A percentile compares a stretch with the other conserved stretches of the same genome.
Conservation (phyloP, 2,113 vertebrate genomes). For the Tupaia chinensis region DNA sequence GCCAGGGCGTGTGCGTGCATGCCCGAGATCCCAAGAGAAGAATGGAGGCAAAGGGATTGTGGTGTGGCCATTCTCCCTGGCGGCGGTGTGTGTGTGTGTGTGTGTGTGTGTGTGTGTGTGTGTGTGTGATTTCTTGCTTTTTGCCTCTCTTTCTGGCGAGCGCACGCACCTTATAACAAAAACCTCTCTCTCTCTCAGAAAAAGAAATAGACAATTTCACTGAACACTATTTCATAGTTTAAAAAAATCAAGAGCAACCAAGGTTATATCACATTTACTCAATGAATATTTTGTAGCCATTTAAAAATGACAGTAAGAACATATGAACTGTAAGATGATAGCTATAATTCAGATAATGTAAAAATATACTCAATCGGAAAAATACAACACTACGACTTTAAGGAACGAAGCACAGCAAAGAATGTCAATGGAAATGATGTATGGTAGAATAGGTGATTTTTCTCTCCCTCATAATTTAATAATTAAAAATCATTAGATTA, state of each 20-base stretch:
- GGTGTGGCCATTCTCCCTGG: no score
- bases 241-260: neutral
- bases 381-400: neutral
- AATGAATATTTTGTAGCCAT: neutral
- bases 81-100: no score
- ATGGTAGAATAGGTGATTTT: neutral
- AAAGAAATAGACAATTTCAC: constrained; percentile 6
- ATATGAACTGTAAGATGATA: neutral
- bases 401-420: constrained; percentile 37
- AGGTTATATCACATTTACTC: neutral
- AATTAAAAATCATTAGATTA: constrained; percentile 44
- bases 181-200: no score
- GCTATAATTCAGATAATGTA: neutral
- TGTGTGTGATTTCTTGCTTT: no score
- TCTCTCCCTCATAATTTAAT: neutral
- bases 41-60: no score
- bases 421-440: neutral
- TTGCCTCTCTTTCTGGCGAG: no score
- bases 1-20: no score
- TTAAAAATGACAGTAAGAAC: neutral
- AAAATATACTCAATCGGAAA: constrained; percentile 10
- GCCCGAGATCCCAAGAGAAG: no score
- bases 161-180: no score
- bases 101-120: no score
- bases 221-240: constrained; percentile 8